Percentiles rank a stretch among this genome's conserved stretches.
These are phyloP conservation scores for Tragelaphus imberbis DNA, from an alignment of 2,113 vertebrate species.

Conservation along the genomic window DNA sequence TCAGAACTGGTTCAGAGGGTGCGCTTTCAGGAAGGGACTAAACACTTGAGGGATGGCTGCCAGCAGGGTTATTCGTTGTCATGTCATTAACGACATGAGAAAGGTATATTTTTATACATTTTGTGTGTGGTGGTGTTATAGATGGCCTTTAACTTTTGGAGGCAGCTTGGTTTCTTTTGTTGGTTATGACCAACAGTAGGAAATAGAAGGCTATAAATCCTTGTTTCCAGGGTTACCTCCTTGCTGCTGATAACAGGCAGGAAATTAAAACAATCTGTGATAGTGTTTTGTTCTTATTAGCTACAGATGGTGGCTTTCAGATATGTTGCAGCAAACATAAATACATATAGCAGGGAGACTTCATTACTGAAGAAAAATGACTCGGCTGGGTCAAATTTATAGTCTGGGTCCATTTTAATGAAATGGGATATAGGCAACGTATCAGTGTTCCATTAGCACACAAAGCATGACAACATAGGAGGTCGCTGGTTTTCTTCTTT, in stretches of 20 bases:
- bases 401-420: slow-evolving; percentile 26
- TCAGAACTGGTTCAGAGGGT: not conserved
- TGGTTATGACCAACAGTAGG: slow-evolving; percentile 29
- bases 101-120: not conserved
- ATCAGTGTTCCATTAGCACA: not conserved
- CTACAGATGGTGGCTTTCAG: slow-evolving; percentile 76
- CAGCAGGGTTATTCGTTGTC: not conserved
- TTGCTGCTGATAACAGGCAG: slow-evolving; percentile 79
- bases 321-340: slow-evolving; percentile 67
- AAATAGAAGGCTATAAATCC: slow-evolving; percentile 43
- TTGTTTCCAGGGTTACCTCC: slow-evolving; percentile 85
- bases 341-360: slow-evolving; percentile 46
- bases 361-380: slow-evolving; percentile 57
- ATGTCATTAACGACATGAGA: not conserved
- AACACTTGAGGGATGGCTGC: not conserved
- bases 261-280: slow-evolving; percentile 84
- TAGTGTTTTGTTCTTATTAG: slow-evolving; percentile 68
- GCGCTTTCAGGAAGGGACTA: not conserved
- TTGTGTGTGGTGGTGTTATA: not conserved
- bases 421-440: not conserved
- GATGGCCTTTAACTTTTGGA: not conserved
- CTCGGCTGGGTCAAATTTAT: slow-evolving; percentile 7
- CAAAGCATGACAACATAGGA: not conserved
- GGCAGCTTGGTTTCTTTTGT: slow-evolving; percentile 4
- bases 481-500: not conserved